phyloP scores from a whole-genome alignment of 2,888 invertebrate species.

The Trachelus stipa region DNA sequence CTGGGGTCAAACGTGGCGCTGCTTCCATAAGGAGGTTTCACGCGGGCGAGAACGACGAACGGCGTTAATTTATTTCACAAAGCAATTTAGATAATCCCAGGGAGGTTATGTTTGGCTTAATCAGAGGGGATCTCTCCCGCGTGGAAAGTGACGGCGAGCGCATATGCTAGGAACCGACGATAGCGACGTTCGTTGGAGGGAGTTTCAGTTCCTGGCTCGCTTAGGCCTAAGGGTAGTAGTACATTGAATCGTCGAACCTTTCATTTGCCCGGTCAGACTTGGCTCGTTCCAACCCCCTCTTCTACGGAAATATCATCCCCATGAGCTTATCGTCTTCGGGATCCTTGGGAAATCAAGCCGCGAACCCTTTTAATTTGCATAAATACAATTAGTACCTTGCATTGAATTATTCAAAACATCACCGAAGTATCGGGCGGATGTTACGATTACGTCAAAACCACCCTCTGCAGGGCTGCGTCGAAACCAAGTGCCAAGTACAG shows the following conservation, averaged over 20 bases:
- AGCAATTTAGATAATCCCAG: constrained; percentile 62
- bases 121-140: constrained; percentile 50
- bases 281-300: neutral
- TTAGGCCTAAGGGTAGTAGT: neutral
- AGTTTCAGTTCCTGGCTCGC: neutral
- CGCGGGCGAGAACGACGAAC: constrained; percentile 38
- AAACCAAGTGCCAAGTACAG: neutral
- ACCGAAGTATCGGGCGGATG: constrained; percentile 25
- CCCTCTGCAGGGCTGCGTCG: constrained; percentile 17
- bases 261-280: neutral
- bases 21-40: neutral
- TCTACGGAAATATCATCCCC: neutral
- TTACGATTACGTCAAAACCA: constrained; percentile 25
- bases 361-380: constrained; percentile 53
- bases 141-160: constrained; percentile 48
- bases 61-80: constrained; percentile 63
- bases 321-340: constrained; percentile 19
- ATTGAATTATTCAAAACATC: constrained; percentile 62
- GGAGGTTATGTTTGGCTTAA: constrained; percentile 58
- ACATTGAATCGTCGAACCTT: neutral
- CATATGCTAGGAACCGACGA: constrained; percentile 43
- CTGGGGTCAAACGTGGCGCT: neutral
- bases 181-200: constrained; percentile 1
- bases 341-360: constrained; percentile 58
- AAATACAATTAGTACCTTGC: constrained; percentile 62